Conservation (phyloP, 2,113 vertebrate genomes). For the Chloroceryle aenea region DNA sequence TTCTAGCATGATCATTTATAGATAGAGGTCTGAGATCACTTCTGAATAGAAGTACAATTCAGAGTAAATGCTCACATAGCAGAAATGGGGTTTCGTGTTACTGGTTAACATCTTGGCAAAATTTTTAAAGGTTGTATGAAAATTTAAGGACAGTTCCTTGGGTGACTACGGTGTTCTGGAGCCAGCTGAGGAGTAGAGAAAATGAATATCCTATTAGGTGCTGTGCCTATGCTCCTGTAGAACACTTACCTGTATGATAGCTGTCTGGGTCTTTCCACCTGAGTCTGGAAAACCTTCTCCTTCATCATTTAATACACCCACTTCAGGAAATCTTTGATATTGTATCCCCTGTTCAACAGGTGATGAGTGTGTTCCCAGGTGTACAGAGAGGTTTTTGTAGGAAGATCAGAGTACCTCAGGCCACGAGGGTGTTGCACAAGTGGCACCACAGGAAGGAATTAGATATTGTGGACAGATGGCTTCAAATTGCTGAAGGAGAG, state of each 20-base stretch:
- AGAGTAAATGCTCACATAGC: neutral
- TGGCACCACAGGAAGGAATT: neutral
- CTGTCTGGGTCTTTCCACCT: neutral
- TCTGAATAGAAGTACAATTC: neutral
- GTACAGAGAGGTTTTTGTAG: rapidly evolving
- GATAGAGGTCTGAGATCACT: neutral
- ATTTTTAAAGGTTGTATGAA: neutral
- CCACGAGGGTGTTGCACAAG: neutral
- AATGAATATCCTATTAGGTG: neutral
- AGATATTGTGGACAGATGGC: neutral
- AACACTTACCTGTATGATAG: neutral
- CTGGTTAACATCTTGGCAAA: neutral
- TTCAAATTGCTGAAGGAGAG: neutral
- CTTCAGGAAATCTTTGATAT: neutral
- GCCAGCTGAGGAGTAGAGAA: neutral
- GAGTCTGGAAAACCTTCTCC: neutral
- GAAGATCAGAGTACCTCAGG: neutral
- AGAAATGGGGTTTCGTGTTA: neutral
- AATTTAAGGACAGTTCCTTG: neutral
- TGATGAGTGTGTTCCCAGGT: neutral
- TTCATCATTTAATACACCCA: neutral
- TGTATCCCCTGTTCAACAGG: neutral
- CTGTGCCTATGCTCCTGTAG: neutral
- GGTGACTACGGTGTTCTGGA: neutral
- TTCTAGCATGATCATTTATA: neutral